Conservation (phyloP, 2,888 invertebrate species). For the Melanostoma scalare region DNA sequence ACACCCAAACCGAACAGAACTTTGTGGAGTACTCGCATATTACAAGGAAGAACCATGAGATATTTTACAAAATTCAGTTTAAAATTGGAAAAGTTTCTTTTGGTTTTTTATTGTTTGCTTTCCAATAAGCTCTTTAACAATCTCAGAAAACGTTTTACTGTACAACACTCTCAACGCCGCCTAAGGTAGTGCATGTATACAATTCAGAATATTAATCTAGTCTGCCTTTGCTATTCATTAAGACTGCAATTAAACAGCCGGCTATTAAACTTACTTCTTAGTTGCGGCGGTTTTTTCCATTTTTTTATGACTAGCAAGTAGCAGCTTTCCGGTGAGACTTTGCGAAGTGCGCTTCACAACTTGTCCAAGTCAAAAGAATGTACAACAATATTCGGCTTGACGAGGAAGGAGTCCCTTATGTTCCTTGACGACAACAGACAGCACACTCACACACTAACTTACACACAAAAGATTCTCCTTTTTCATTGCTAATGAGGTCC, state of each 20-base stretch:
- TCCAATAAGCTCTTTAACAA: constrained; percentile 59
- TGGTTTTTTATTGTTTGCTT: constrained; percentile 36
- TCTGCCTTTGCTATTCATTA: constrained; percentile 25
- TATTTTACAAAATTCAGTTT: constrained; percentile 60
- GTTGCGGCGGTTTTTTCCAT: constrained; percentile 17
- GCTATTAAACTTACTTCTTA: constrained; percentile 28
- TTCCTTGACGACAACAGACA: background rate
- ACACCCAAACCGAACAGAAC: constrained; percentile 37
- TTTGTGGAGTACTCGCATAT: constrained; percentile 33
- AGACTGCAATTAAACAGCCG: constrained; percentile 60
- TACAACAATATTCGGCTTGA: background rate
- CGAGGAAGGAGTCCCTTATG: background rate
- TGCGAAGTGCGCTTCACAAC: background rate
- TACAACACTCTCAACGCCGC: background rate
- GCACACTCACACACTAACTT: background rate
- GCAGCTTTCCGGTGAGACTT: too few species aligned
- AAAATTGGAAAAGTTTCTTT: constrained; percentile 64
- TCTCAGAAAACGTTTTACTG: constrained; percentile 47
- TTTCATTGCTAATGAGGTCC: constrained; percentile 14
- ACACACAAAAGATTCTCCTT: background rate
- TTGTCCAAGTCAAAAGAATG: constrained; percentile 6
- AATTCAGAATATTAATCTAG: constrained; percentile 12
- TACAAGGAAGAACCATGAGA: constrained; percentile 38
- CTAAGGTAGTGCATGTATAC: background rate
- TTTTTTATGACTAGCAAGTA: too few species aligned